Conservation (phyloP, 2,888 invertebrate species). For the Acanthacorydalis orientalis region DNA sequence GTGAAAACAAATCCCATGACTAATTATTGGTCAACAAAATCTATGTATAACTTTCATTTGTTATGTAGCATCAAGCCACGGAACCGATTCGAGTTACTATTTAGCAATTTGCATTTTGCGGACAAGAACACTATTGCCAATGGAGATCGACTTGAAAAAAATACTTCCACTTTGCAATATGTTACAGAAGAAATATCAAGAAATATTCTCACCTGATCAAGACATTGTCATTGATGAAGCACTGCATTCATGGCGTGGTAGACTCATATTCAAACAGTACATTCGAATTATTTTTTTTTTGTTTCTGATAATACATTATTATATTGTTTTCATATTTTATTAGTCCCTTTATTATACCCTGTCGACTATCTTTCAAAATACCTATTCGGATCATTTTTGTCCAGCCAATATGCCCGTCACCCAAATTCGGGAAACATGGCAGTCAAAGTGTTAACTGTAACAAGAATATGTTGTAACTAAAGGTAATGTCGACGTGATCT, state of each 20-base stretch:
- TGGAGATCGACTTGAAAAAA: conserved; percentile 8
- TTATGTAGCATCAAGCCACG: conserved; percentile 7
- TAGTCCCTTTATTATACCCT: too few species aligned
- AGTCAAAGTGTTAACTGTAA: not conserved
- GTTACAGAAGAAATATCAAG: conserved; percentile 8
- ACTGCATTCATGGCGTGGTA: not conserved
- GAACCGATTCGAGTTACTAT: conserved; percentile 9
- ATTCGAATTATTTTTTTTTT: not conserved
- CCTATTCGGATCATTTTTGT: not conserved
- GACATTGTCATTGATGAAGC: conserved; percentile 1
- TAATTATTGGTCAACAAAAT: conserved; percentile 9
- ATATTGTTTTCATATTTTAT: too few species aligned
- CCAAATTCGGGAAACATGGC: not conserved
- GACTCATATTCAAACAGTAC: not conserved
- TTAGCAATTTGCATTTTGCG: conserved; percentile 8
- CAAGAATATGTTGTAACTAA: too few species aligned
- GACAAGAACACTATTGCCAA: conserved; percentile 7
- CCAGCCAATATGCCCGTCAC: not conserved
- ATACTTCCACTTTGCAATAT: conserved; percentile 7
- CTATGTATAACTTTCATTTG: conserved; percentile 8
- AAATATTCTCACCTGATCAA: conserved; percentile 8
- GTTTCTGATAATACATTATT: too few species aligned
- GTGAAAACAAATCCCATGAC: too few species aligned
- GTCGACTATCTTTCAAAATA: not conserved
- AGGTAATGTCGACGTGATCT: too few species aligned